Base-by-base conservation (phyloP, 2,797 vertebrate genomes). In the Scarus forsteni region DNA sequence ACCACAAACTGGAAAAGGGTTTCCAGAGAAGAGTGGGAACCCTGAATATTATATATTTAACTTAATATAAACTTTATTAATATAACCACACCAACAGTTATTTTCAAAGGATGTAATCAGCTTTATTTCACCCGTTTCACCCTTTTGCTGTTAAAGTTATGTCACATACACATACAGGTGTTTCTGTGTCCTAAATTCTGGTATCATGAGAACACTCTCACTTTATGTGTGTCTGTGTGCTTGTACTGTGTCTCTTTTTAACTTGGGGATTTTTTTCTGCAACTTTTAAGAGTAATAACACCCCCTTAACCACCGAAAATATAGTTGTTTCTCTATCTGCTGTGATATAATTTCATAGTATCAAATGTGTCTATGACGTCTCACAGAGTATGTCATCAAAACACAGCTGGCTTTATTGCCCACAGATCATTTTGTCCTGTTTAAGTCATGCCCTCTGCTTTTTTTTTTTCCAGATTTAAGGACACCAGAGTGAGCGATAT, bases 401-500 rank as follows among this genome's bases (percentile, higher is more conserved):
- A 38, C 27, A 34, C 49, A 8, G 3, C 7, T n/a, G 12, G 3
- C 43, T 12, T 11, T 8, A 7, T 12, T 8, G 6, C 5, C 40
- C n/a, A 8, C 36, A 12, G 16, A 10, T 42, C 8, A 42, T 12
- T 12, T 42, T 35, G 9, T 1, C 61, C 54, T 7, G 43, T 52
- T 13, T 42, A 73, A 53, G 0, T 46, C 5, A n/a, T 16, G 42
- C 5, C 0, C 27, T 58, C 16, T 60, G 12, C 52, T 73, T 18
- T 70, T 50, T 18, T 70, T 50, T 71, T 50, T 1, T 8, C 59
- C 66, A 95, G 95, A 78, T 95, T 95, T 77, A 95, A 94, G 87
- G 93, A 95, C 50, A 93, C 81, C 55, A 88, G 94, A 82, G 88
- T 92, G 70, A 90, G 89, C 18, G 93, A 95, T 48, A 63, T 95